Base-by-base conservation (phyloP, 2,797 vertebrate genomes). In the Pangasius sanitwongsei region DNA sequence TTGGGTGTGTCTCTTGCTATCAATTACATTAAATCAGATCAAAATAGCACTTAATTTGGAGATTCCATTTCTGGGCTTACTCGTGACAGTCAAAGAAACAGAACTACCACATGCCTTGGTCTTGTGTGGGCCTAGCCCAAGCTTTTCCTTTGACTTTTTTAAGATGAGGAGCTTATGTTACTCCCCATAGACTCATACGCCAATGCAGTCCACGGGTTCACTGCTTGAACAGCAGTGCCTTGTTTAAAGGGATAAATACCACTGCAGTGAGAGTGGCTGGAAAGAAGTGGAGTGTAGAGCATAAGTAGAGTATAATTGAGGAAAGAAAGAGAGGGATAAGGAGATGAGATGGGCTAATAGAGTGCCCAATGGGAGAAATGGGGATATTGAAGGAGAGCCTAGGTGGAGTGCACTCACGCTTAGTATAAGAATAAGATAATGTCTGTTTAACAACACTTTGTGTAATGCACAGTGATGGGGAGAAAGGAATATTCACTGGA, bases 231-330 rank as follows among this genome's bases (percentile, higher is more conserved):
- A 83, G 77, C 87, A 88, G 82, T 83, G 87, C 63, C 87, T 87
- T 81, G 44, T 89, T 88, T 87, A 89, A 93, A 69, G 84, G 87
- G 85, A 92, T 93, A 90, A 88, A 89, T 89, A 90, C 86, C 82
- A 90, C 90, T 89, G 89, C 89, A 87, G 91, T 85, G 67, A 91
- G 86, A 87, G 77, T 88, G 86, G 83, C 91, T 80, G 81, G 88
- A 82, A 86, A 86, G 86, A 92, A 90, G 89, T 87, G 65, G 48
- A 90, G n/a, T 59, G 83, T 85, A 89, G 82, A 59, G 70, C 77
- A 70, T 89, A 86, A 83, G 91, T 86, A 89, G 83, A 85, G 80
- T 85, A 91, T 85, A 90, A 87, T 86, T 89, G 83, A 78, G 85
- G 89, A 85, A 85, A 83, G 78, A 90, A 85, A 89, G 77, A 87